Evolutionary conservation across 2,113 vertebrate genomes (phyloP), one percentile per base, ranked within the genome.

Genomic region (Amphiprion ocellaris): DNA sequence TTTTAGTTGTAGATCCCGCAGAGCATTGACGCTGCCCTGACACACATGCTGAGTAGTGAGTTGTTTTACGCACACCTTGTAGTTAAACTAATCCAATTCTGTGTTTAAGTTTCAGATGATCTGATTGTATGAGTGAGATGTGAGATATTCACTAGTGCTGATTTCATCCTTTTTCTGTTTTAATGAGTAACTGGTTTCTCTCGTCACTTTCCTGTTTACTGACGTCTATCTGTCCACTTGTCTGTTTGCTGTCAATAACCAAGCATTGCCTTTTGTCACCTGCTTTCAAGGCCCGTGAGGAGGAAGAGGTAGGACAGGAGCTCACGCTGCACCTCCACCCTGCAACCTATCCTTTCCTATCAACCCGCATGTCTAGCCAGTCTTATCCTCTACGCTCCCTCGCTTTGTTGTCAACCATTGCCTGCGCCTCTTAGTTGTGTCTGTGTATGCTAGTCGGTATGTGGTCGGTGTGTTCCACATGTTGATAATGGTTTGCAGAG

Each of bases 221-320:
- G 39, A 37, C 64, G 39, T 86, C 39, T 87, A 39, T 81, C 62
- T 26, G 41, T 87, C 39, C 0, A 26, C 61, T 24, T 79, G 26
- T 72, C 54, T 81, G 74, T 86, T 65, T 78, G 81, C 70, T 83
- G 81, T 94, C 69, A 95, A 93, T 97, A 97, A 99, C 95, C 91
- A 90, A 96, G 95, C 93, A 73, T 95, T 89, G 93, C 93, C 86
- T 94, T 93, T 95, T 97, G 96, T 84, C 96, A 93, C 96, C 98
- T 97, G 94, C 97, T 98, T 98, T 95, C 97, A 98, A 99, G 98
- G 97, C 96, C 94, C 33, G 90, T 60, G 95, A 97, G 94, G 98
- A 98, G 39, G 97, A 98, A 96, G 97, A 96, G 98, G 98, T 99
- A 99, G 98, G 97, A 96, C 69, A 77, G 81, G 86, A 89, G 69